These are phyloP conservation scores for Phyllotreta striolata DNA, from an alignment of 2,888 invertebrate species.

Conservation along the genomic window DNA sequence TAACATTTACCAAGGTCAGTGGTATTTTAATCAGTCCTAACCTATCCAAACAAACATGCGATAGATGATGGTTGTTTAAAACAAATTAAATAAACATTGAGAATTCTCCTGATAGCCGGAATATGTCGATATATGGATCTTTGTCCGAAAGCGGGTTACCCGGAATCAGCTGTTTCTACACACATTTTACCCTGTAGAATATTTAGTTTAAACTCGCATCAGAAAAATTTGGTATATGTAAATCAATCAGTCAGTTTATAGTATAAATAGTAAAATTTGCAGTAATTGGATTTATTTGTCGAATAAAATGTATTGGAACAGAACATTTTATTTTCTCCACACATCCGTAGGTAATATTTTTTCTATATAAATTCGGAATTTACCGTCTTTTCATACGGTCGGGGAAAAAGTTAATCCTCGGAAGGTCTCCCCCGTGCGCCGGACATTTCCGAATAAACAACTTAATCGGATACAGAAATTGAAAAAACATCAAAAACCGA, in stretches of 20 bases:
- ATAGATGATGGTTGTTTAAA: constrained; percentile 42
- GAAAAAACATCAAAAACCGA: constrained; percentile 57
- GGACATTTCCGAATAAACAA: constrained; percentile 56
- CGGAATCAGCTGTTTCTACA: no score
- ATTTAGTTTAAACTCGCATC: no score
- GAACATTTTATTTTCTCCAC: no score
- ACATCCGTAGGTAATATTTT: no score
- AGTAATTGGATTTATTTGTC: no score
- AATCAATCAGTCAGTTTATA: no score
- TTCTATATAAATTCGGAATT: no score
- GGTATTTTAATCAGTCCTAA: constrained; percentile 36
- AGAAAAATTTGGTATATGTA: no score
- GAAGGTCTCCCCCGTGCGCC: constrained; percentile 44
- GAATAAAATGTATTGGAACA: no score
- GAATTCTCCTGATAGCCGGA: constrained; percentile 31
- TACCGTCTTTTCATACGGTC: no score
- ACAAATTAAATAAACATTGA: constrained; percentile 47
- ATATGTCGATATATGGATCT: constrained; percentile 22
- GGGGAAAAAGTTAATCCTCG: constrained; percentile 36
- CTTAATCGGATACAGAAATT: constrained; percentile 58
- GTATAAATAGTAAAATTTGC: no score
- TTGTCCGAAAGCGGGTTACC: constrained; percentile 29
- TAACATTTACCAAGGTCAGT: constrained; percentile 29
- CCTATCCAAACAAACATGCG: constrained; percentile 39
- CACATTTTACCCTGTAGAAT: no score